Conservation (phyloP, 1,140 invertebrate genomes). For the Drosophila bocki region DNA sequence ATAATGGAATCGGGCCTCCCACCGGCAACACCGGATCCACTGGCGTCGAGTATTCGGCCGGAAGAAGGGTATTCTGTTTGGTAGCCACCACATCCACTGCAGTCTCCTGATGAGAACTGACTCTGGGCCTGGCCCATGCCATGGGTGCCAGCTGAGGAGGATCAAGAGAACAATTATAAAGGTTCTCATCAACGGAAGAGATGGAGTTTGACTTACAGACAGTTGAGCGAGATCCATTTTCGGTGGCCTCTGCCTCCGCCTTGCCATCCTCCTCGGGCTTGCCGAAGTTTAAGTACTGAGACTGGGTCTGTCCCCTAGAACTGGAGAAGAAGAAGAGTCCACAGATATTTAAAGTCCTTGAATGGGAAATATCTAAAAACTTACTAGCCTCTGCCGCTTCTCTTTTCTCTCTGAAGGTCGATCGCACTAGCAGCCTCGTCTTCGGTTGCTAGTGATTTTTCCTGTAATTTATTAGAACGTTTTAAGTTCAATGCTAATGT, state of each 20-base stretch:
- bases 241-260: slow-evolving; percentile 91
- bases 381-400: slow-evolving; percentile 80
- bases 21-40: slow-evolving; percentile 21
- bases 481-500: slow-evolving; percentile 70
- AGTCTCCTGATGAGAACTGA: slow-evolving; percentile 87
- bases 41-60: slow-evolving; percentile 36
- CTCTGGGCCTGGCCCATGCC: slow-evolving; percentile 94
- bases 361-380: slow-evolving; percentile 8
- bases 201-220: slow-evolving; percentile 88
- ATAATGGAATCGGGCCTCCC: slow-evolving; percentile 63
- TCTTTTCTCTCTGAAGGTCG: slow-evolving; percentile 63
- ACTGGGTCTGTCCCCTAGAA: slow-evolving; percentile 91
- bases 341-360: not conserved
- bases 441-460: slow-evolving; percentile 45
- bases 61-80: slow-evolving; percentile 39
- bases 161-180: not conserved
- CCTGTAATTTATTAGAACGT: slow-evolving; percentile 38
- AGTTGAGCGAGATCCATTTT: slow-evolving; percentile 89
- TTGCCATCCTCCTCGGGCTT: slow-evolving; percentile 88
- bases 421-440: slow-evolving; percentile 37
- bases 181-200: no score
- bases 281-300: slow-evolving; percentile 91
- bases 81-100: slow-evolving; percentile 81
- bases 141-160: slow-evolving; percentile 87
- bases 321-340: slow-evolving; percentile 28